Evolutionary conservation across 2,888 invertebrate genomes (phyloP), one percentile per base, ranked within the genome.

Genomic region (Syritta pipiens): DNA sequence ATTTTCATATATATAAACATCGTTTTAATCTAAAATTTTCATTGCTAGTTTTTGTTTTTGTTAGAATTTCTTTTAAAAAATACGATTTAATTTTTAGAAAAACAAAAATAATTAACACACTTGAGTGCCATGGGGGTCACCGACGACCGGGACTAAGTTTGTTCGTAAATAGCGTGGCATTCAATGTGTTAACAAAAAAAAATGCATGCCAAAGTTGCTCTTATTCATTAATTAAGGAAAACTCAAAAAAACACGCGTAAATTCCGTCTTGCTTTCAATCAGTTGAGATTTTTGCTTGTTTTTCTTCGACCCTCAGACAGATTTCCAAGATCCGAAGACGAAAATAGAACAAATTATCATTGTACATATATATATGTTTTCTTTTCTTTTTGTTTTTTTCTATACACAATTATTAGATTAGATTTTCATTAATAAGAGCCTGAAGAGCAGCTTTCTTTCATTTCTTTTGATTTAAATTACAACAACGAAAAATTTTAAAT

Each of bases 31-130:
- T 72, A 79, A 72, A 71, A 67, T 49, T 14, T 72, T 67, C 55
- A 79, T 71, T 67, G 71, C 71, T 71, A 77, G 48, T 55, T 60
- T n/a, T n/a, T n/a, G n/a, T n/a, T n/a, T n/a, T 67, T 51, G 24
- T 57, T 32, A 30, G 32, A 63, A 42, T 59, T n/a, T n/a, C n/a
- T n/a, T n/a, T n/a, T 19, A 14, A 40, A 40, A 63, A 35, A 35
- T 24, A 59, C 49, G 35, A 59, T 63, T 60, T 65, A 53, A 30
- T 63, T 26, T 32, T 32, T 60, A 68, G 17, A 28, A 44, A 35
- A 46, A 51, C 12, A 37, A 10, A 37, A 37, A 32, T 10, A 32
- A 9, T 32, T 32, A 4, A 4, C 3, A n/a, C n/a, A n/a, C n/a
- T n/a, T n/a, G n/a, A n/a, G n/a, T n/a, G n/a, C n/a, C n/a, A n/a